A percentile compares a stretch with the other conserved stretches of the same genome.
These are phyloP conservation scores for Scrobipalpa atriplicella DNA, from an alignment of 2,888 invertebrate species.

Conservation along the genomic window DNA sequence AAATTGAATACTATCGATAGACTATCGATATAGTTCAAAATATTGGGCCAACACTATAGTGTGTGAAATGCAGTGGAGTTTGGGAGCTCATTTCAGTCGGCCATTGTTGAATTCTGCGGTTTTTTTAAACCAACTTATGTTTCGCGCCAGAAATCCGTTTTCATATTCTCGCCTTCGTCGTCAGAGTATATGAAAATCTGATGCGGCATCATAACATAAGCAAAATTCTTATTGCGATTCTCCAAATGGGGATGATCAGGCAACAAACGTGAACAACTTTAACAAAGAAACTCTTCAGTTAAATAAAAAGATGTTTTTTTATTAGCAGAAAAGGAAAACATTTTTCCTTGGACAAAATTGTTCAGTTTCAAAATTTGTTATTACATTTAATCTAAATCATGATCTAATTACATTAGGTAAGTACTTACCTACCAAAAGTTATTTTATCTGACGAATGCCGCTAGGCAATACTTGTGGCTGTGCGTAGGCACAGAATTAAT, in stretches of 20 bases:
- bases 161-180: neutral
- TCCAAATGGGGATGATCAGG: neutral
- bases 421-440: no score
- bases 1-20: no score
- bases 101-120: constrained; percentile 17
- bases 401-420: no score
- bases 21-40: no score
- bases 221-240: neutral
- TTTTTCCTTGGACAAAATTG: neutral
- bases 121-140: constrained; percentile 21
- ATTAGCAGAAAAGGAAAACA: no score
- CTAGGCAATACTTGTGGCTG: no score
- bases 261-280: neutral
- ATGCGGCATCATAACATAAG: neutral
- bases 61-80: constrained; percentile 17
- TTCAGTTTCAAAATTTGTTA: no score
- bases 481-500: no score
- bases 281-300: neutral
- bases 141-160: constrained; percentile 10
- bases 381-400: no score
- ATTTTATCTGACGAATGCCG: no score
- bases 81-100: constrained; percentile 14
- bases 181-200: neutral
- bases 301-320: no score
- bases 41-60: no score